Percentiles rank a stretch among this genome's conserved stretches.
Evolutionary conservation across 1,140 invertebrate species (phyloP).

Genomic region (Cyphomyrmex costatus): DNA sequence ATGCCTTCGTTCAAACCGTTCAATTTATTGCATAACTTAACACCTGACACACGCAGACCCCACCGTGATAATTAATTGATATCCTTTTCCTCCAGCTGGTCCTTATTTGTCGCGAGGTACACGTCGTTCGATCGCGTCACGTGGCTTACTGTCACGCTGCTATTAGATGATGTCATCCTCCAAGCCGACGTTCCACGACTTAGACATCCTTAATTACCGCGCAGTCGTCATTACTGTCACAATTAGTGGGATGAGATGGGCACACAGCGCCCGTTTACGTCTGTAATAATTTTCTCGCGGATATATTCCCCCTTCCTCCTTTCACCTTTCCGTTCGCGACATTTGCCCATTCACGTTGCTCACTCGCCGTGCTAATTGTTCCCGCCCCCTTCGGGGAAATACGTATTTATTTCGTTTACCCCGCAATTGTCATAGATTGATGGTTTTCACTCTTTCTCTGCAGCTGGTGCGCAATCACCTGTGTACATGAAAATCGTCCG

Average conservation of each 20-base stretch:
- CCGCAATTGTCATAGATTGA: background rate
- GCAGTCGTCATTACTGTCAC: constrained; percentile 65
- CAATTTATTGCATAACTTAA: constrained; percentile 54
- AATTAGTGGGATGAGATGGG: constrained; percentile 55
- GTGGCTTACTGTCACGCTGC: constrained; percentile 23
- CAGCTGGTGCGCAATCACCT: background rate
- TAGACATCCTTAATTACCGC: constrained; percentile 48
- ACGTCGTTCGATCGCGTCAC: constrained; percentile 46
- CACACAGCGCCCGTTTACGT: constrained; percentile 15
- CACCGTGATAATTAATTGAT: background rate
- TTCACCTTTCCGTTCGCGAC: background rate
- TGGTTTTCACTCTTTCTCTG: background rate
- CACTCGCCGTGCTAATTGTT: constrained; percentile 44
- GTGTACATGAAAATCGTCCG: background rate
- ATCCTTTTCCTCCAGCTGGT: background rate
- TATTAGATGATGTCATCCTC: constrained; percentile 60
- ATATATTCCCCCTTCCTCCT: background rate
- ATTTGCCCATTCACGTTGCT: constrained; percentile 23
- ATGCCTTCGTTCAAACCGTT: background rate
- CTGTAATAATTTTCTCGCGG: constrained; percentile 43
- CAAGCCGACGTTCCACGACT: constrained; percentile 37
- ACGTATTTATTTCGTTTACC: background rate
- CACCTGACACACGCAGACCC: background rate
- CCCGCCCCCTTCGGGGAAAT: constrained; percentile 2
- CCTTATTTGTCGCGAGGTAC: constrained; percentile 50